Conservation (phyloP, 92 coral and sea anemone species). For the Parazoanthus atlanticus region DNA sequence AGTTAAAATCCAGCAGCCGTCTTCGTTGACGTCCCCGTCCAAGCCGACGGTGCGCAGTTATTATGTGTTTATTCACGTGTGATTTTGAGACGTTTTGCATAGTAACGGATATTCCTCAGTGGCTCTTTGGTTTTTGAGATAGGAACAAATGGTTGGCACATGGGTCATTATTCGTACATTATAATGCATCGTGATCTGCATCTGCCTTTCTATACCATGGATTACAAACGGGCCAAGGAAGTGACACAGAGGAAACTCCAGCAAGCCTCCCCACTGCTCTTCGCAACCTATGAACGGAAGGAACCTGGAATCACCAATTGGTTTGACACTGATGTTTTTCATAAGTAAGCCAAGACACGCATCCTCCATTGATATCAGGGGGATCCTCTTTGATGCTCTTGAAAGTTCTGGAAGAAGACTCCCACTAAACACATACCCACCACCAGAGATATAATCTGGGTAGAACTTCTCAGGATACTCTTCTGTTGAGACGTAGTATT, state of each 20-base stretch:
- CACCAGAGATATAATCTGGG: slow-evolving; percentile 67
- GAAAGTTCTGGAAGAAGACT: slow-evolving; percentile 59
- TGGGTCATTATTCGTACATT: slow-evolving; percentile 65
- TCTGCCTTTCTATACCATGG: slow-evolving; percentile 53
- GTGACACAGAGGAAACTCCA: slow-evolving; percentile 53
- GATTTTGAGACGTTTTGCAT: background rate
- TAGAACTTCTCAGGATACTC: slow-evolving; percentile 1
- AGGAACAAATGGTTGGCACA: slow-evolving; percentile 61
- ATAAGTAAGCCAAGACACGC: slow-evolving; percentile 72
- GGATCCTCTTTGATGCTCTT: slow-evolving; percentile 50
- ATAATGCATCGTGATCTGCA: slow-evolving; percentile 66
- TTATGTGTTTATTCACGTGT: background rate
- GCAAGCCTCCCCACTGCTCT: background rate
- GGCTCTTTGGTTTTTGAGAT: slow-evolving; percentile 42
- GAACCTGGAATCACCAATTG: slow-evolving; percentile 49
- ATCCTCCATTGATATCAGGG: slow-evolving; percentile 75
- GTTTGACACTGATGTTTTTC: slow-evolving; percentile 54
- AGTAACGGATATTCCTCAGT: background rate
- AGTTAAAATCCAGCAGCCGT: no score
- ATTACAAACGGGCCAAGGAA: slow-evolving; percentile 73
- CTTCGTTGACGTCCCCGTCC: no score
- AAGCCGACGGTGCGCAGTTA: no score
- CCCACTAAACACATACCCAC: slow-evolving; percentile 77
- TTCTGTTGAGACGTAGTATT: background rate
- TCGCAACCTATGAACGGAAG: slow-evolving; percentile 67